Conservation (phyloP, 92 coral and sea anemone genomes). For the Heliopora coerulea region DNA sequence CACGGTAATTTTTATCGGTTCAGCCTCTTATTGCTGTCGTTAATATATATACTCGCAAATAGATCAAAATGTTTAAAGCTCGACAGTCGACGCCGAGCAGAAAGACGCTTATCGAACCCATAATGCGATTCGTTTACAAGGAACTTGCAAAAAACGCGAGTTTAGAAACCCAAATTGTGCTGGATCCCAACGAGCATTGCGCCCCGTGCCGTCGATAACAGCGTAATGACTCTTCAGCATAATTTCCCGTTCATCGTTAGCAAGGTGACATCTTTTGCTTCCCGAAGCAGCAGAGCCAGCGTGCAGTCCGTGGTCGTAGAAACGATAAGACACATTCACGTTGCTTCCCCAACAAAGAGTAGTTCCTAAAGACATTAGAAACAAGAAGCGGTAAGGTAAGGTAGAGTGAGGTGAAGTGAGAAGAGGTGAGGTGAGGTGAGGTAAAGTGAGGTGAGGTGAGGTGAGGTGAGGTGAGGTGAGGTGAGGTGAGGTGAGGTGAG, state of each 20-base stretch:
- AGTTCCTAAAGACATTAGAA: slow-evolving; percentile 19
- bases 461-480: background rate
- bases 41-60: no score
- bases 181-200: slow-evolving; percentile 49
- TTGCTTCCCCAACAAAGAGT: slow-evolving; percentile 56
- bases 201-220: slow-evolving; percentile 35
- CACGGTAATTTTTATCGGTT: no score
- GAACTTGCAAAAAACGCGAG: slow-evolving; percentile 46
- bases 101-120: slow-evolving; percentile 48
- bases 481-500: background rate
- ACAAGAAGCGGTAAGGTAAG: background rate
- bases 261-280: slow-evolving; percentile 52
- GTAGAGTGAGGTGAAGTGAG: background rate
- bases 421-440: background rate
- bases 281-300: slow-evolving; percentile 46
- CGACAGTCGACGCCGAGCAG: background rate
- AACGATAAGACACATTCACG: slow-evolving; percentile 48
- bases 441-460: background rate
- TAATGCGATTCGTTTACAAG: slow-evolving; percentile 55
- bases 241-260: slow-evolving; percentile 54
- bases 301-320: slow-evolving; percentile 58
- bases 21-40: no score
- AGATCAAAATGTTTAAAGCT: no score
- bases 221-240: slow-evolving; percentile 62
- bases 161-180: slow-evolving; percentile 58